These are phyloP conservation scores for Tapirus indicus DNA, from an alignment of 2,797 vertebrate species.

Conservation along the genomic window DNA sequence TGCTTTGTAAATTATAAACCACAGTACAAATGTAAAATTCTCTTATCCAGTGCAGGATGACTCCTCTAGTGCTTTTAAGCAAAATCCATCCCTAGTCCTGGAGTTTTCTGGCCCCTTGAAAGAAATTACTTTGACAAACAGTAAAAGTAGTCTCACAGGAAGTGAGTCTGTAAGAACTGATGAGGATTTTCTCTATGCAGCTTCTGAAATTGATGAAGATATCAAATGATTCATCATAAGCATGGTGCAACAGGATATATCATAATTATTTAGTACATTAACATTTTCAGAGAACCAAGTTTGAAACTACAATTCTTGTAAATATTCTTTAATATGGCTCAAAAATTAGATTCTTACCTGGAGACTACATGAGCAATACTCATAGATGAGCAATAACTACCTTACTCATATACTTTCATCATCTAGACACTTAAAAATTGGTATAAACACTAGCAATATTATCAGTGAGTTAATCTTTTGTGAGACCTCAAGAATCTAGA, in stretches of 20 bases:
- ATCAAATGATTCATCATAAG: slow-evolving; percentile 30
- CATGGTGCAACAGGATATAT: not conserved
- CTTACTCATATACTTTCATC: not conserved
- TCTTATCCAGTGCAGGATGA: not conserved
- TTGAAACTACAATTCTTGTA: slow-evolving; percentile 36
- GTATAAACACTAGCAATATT: slow-evolving; percentile 8
- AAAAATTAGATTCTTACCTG: slow-evolving; percentile 24
- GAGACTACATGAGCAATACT: not conserved
- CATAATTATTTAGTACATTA: slow-evolving; percentile 10
- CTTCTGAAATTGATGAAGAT: slow-evolving; percentile 14
- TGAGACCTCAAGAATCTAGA: slow-evolving; percentile 53
- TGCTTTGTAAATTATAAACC: slow-evolving; percentile 9
- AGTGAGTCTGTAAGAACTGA: not conserved
- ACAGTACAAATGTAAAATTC: slow-evolving; percentile 20
- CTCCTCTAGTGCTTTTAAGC: not conserved
- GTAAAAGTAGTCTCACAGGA: not conserved
- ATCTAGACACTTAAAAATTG: not conserved
- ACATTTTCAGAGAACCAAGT: slow-evolving; percentile 37
- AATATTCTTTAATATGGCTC: not conserved
- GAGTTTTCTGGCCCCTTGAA: not conserved
- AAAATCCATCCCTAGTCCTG: not conserved
- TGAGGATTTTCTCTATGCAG: not conserved
- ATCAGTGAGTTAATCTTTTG: slow-evolving; percentile 3
- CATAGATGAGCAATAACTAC: not conserved
- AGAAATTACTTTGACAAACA: slow-evolving; percentile 39